phyloP scores from a whole-genome alignment of 1,140 invertebrate genomes.

The Drosophila miranda region DNA sequence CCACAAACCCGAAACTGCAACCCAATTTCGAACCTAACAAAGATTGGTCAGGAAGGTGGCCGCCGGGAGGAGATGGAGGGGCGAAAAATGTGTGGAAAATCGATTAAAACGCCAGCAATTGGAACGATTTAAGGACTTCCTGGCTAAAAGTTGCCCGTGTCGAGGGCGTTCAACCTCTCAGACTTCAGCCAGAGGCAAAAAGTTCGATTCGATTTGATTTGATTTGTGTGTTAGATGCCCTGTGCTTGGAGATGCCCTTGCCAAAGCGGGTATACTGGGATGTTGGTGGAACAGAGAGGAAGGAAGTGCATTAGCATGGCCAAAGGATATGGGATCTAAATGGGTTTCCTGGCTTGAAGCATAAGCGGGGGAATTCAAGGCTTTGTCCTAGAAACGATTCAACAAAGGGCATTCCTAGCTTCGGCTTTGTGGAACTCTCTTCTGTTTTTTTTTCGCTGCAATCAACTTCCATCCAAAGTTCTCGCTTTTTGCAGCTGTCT shows the following conservation, averaged over 20 bases:
- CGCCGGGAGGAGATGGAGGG: constrained; percentile 20
- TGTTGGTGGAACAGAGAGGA: too few relatives aligned
- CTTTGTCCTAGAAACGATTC: too few relatives aligned
- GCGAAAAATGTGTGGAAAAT: constrained; percentile 66
- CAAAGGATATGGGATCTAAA: too few relatives aligned
- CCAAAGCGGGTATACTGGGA: not conserved
- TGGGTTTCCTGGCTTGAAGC: too few relatives aligned
- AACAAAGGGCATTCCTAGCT: too few relatives aligned
- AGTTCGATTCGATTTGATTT: constrained; percentile 20
- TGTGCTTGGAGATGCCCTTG: not conserved
- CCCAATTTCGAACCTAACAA: not conserved
- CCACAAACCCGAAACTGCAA: constrained; percentile 33
- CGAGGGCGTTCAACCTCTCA: constrained; percentile 28
- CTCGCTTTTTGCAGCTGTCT: constrained; percentile 1
- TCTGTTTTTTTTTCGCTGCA: too few relatives aligned
- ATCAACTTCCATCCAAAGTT: constrained; percentile 2
- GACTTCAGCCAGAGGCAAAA: not conserved
- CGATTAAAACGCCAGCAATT: constrained; percentile 58
- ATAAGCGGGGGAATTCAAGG: too few relatives aligned
- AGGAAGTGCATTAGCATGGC: too few relatives aligned
- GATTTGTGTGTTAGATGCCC: not conserved
- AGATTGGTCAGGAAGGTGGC: not conserved
- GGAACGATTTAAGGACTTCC: constrained; percentile 56
- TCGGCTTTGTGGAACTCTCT: too few relatives aligned
- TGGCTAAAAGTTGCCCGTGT: constrained; percentile 29